Conservation (phyloP, 2,113 vertebrate species). For the Epinephelus moara region DNA sequence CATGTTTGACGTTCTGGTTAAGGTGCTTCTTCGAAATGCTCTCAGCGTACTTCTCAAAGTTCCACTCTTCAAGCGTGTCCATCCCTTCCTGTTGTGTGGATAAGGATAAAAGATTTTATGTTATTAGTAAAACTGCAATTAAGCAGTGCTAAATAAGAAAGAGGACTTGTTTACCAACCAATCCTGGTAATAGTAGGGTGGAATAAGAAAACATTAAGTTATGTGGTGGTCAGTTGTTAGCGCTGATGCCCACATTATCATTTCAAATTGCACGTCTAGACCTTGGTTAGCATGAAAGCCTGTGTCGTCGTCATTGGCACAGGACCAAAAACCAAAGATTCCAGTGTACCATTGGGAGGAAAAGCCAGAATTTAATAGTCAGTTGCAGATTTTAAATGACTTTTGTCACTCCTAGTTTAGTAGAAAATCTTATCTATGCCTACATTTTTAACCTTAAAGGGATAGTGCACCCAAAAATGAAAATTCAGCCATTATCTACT, state of each 20-base stretch:
- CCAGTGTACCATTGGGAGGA: background rate
- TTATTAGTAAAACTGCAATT: background rate
- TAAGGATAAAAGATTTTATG: background rate
- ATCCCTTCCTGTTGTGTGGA: constrained; percentile 79
- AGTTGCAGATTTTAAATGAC: background rate
- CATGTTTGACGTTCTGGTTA: constrained; percentile 82
- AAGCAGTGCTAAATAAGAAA: too few relatives aligned
- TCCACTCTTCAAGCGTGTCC: constrained; percentile 80
- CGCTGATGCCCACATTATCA: background rate
- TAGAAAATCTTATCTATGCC: too few relatives aligned
- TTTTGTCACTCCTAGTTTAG: too few relatives aligned
- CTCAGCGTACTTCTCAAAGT: constrained; percentile 82
- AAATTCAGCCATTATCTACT: too few relatives aligned
- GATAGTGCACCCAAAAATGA: too few relatives aligned
- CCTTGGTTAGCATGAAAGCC: background rate
- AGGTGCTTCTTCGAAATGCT: constrained; percentile 81
- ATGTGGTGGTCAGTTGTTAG: background rate
- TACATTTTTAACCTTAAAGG: too few relatives aligned
- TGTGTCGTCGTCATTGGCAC: background rate
- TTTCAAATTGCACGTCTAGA: background rate
- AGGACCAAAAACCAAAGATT: background rate
- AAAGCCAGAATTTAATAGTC: background rate
- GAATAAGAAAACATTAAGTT: background rate
- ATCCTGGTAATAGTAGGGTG: too few relatives aligned
- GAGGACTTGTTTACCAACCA: too few relatives aligned